phyloP scores from a whole-genome alignment of 2,888 invertebrate species.

The Thumatha senex region DNA sequence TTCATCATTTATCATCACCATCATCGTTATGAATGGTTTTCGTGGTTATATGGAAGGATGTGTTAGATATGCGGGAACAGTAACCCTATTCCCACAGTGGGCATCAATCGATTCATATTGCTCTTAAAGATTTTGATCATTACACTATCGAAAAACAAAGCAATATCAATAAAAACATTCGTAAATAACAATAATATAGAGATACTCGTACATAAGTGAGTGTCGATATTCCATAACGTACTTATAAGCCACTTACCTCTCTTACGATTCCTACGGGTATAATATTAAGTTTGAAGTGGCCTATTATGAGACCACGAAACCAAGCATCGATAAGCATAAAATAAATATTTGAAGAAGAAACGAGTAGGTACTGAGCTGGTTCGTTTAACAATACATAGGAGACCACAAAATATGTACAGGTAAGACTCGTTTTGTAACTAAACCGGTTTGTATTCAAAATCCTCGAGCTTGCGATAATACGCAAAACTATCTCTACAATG shows the following conservation, averaged over 20 bases:
- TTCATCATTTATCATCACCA: too few relatives aligned
- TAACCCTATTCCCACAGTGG: too few relatives aligned
- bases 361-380: conserved; percentile 29
- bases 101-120: too few relatives aligned
- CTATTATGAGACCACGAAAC: conserved; percentile 1
- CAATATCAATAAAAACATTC: too few relatives aligned
- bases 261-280: background rate
- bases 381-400: conserved; percentile 42
- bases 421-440: conserved; percentile 68
- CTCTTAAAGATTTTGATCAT: too few relatives aligned
- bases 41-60: too few relatives aligned
- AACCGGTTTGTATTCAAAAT: conserved; percentile 73
- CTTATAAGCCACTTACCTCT: background rate
- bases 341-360: conserved; percentile 4
- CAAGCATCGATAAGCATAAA: background rate
- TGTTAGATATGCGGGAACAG: too few relatives aligned
- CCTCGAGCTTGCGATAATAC: conserved; percentile 33
- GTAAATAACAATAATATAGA: too few relatives aligned
- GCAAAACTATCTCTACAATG: conserved; percentile 22
- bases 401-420: conserved; percentile 54
- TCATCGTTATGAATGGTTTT: too few relatives aligned
- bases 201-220: background rate
- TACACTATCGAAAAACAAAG: too few relatives aligned
- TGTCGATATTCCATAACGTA: background rate
- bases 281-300: background rate